phyloP scores from a whole-genome alignment of 2,888 invertebrate species.

The Resseliella maxima region DNA sequence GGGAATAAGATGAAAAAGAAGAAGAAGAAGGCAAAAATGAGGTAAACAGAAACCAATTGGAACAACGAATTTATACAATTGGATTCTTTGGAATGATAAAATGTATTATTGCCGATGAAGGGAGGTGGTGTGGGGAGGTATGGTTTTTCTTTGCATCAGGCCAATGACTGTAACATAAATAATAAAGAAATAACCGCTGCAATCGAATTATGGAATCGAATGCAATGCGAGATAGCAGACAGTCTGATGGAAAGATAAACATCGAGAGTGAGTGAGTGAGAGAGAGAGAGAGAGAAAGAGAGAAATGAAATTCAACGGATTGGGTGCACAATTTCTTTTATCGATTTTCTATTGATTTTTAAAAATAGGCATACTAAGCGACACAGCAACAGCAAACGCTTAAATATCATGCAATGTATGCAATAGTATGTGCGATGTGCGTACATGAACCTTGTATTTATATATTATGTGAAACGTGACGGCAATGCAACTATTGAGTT shows the following conservation, averaged over 20 bases:
- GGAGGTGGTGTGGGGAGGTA: no score
- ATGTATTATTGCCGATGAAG: no score
- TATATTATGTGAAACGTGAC: background rate
- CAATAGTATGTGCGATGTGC: background rate
- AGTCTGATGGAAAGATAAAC: background rate
- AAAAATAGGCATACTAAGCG: constrained; percentile 17
- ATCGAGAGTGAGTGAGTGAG: background rate
- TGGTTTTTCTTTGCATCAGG: background rate
- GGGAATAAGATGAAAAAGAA: background rate
- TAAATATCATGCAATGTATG: background rate
- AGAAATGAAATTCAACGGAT: background rate
- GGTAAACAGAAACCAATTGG: constrained; percentile 51
- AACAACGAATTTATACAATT: constrained; percentile 1
- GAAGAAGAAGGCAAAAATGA: background rate
- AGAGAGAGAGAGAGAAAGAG: background rate
- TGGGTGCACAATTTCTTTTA: background rate
- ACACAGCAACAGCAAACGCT: background rate
- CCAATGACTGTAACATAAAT: constrained; percentile 35
- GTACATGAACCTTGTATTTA: background rate
- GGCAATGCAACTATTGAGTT: background rate
- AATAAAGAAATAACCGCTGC: background rate
- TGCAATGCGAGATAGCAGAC: background rate
- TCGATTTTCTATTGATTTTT: constrained; percentile 53
- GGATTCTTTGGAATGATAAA: background rate
- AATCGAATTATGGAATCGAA: no score